Evolutionary conservation across 2,113 vertebrate genomes (phyloP).

Genomic region (Columba livia): DNA sequence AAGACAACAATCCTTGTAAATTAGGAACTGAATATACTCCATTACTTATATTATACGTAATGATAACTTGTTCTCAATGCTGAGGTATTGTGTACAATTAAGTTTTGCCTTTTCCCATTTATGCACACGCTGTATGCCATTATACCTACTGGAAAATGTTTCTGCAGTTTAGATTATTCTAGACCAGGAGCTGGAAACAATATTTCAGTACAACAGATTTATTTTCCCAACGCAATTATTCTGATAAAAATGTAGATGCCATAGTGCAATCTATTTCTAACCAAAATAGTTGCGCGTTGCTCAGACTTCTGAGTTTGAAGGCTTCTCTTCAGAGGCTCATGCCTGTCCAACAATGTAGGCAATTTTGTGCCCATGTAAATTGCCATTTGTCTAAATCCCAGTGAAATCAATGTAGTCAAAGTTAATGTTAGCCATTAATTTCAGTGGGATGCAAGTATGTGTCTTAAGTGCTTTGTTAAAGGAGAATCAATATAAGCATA

Average conservation of each 20-base stretch:
- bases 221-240: background rate
- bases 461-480: slow-evolving; percentile 27
- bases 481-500: slow-evolving; percentile 14
- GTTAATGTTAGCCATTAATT: background rate
- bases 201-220: background rate
- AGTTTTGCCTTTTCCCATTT: background rate
- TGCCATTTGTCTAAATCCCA: slow-evolving; percentile 33
- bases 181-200: background rate
- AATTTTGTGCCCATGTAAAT: background rate
- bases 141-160: background rate
- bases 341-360: background rate
- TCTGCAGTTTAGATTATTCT: background rate
- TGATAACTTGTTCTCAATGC: background rate
- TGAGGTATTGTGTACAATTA: background rate
- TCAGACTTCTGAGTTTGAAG: background rate
- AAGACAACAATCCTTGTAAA: background rate
- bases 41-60: background rate
- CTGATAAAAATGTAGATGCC: background rate
- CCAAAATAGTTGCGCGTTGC: background rate
- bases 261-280: background rate
- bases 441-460: slow-evolving; percentile 3
- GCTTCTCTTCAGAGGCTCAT: background rate
- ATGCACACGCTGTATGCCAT: background rate
- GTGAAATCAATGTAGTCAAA: background rate
- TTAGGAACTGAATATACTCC: background rate